Evolutionary conservation across 2,888 invertebrate species (phyloP).

Genomic region (Lamellibrachia columna): DNA sequence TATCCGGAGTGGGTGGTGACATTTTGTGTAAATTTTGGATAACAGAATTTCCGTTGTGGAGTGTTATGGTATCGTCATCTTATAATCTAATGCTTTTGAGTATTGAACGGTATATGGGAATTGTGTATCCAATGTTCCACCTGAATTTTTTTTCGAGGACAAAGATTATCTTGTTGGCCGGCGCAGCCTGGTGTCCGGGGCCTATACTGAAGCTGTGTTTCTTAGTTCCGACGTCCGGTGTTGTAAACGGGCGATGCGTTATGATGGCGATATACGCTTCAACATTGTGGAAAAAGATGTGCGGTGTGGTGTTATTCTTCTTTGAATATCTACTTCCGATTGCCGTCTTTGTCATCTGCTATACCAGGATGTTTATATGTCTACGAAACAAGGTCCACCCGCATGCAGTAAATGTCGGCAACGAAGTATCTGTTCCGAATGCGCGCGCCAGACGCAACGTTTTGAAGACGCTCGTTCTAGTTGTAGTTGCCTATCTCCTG

Average conservation of each 20-base stretch:
- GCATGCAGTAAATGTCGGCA: background rate
- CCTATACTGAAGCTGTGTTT: conserved; percentile 26
- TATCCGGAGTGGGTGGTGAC: background rate
- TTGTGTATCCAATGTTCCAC: conserved; percentile 37
- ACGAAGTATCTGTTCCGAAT: background rate
- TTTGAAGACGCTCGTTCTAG: background rate
- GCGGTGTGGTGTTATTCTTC: background rate
- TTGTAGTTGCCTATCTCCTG: background rate
- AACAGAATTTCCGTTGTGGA: conserved; percentile 29
- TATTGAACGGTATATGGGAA: conserved; percentile 35
- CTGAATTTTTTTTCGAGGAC: conserved; percentile 25
- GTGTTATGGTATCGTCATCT: conserved; percentile 33
- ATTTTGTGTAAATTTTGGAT: conserved; percentile 35
- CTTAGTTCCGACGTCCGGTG: conserved; percentile 26
- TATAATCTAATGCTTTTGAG: conserved; percentile 35
- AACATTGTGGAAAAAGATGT: background rate
- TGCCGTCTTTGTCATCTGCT: background rate
- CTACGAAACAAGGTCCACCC: background rate
- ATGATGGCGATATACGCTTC: background rate
- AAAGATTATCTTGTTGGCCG: conserved; percentile 19
- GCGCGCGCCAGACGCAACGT: background rate
- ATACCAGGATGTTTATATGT: conserved; percentile 2
- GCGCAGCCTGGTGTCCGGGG: conserved; percentile 29
- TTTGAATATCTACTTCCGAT: background rate
- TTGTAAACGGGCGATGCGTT: background rate